These are phyloP conservation scores for Phlogophora meticulosa DNA, from an alignment of 2,888 invertebrate genomes.

Conservation along the genomic window DNA sequence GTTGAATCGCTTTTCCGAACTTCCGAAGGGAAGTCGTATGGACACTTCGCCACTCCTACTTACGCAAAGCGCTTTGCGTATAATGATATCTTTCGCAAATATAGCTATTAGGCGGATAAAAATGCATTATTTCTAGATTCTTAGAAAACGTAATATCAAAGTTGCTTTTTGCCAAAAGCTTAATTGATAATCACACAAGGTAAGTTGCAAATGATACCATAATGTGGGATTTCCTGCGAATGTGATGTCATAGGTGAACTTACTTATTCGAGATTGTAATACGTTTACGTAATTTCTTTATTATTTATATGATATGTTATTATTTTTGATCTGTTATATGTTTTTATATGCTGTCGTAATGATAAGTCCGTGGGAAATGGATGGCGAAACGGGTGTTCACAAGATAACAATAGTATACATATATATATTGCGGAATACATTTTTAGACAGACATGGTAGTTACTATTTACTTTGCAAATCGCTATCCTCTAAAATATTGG, in stretches of 20 bases:
- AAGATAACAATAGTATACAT: too few relatives aligned
- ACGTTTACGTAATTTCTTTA: conserved; percentile 32
- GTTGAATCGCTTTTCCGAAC: too few relatives aligned
- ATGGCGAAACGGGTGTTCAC: not conserved
- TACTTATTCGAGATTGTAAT: conserved; percentile 42
- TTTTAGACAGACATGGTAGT: too few relatives aligned
- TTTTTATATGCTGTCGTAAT: not conserved
- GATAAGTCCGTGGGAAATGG: conserved; percentile 34
- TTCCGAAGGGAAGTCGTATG: too few relatives aligned
- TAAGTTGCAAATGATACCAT: conserved; percentile 71
- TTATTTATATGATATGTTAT: conserved; percentile 17
- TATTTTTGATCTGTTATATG: too few relatives aligned
- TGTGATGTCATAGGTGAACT: conserved; percentile 78
- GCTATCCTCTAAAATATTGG: too few relatives aligned
- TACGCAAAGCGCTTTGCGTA: too few relatives aligned
- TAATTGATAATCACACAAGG: conserved; percentile 42
- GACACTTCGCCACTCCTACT: too few relatives aligned
- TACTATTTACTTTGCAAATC: too few relatives aligned
- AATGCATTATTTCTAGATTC: conserved; percentile 32
- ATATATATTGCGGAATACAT: too few relatives aligned
- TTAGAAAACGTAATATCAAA: conserved; percentile 23
- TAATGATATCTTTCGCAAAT: conserved; percentile 40
- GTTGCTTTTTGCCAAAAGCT: conserved; percentile 24
- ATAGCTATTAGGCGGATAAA: conserved; percentile 7
- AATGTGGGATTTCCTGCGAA: conserved; percentile 78